Conservation (phyloP, 2,888 invertebrate genomes). For the Scaptodrosophila latifasciaeformis region DNA sequence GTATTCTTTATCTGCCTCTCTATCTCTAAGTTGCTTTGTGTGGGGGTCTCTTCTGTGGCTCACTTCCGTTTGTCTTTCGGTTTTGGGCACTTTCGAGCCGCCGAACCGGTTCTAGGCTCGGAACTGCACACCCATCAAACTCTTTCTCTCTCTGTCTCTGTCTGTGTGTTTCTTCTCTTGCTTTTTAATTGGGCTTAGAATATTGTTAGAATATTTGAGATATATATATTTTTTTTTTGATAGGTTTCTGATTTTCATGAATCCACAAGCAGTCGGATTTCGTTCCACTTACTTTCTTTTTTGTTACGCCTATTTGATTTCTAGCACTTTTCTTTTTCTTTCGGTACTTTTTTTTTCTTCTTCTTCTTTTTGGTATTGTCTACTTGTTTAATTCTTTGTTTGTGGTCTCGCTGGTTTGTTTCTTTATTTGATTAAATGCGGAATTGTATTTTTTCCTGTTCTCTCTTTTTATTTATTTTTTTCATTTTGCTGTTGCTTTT, state of each 20-base stretch:
- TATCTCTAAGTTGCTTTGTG: slow-evolving; percentile 2
- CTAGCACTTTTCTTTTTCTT: slow-evolving; percentile 45
- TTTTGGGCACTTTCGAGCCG: slow-evolving; percentile 48
- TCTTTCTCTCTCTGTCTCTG: no score
- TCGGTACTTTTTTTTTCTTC: slow-evolving; percentile 16
- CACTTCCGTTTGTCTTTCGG: slow-evolving; percentile 45
- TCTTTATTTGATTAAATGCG: slow-evolving; percentile 55
- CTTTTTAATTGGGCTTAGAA: slow-evolving; percentile 13
- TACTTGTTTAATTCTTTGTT: slow-evolving; percentile 39
- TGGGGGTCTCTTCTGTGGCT: slow-evolving; percentile 8
- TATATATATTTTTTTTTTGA: slow-evolving; percentile 9
- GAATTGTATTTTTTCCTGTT: slow-evolving; percentile 60
- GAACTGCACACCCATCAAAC: slow-evolving; percentile 40
- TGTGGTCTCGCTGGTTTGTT: slow-evolving; percentile 22
- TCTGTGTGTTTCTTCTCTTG: neutral
- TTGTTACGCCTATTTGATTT: slow-evolving; percentile 42
- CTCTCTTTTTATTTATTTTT: slow-evolving; percentile 20
- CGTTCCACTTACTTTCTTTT: slow-evolving; percentile 49
- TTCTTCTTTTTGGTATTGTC: slow-evolving; percentile 17
- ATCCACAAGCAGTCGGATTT: slow-evolving; percentile 17
- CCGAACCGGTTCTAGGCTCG: slow-evolving; percentile 58
- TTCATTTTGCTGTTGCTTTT: slow-evolving; percentile 5
- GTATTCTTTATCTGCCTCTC: slow-evolving; percentile 35
- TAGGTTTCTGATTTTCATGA: neutral
- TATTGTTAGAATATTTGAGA: slow-evolving; percentile 1